Conservation (phyloP, 2,113 vertebrate genomes). For the Asarcornis scutulata region DNA sequence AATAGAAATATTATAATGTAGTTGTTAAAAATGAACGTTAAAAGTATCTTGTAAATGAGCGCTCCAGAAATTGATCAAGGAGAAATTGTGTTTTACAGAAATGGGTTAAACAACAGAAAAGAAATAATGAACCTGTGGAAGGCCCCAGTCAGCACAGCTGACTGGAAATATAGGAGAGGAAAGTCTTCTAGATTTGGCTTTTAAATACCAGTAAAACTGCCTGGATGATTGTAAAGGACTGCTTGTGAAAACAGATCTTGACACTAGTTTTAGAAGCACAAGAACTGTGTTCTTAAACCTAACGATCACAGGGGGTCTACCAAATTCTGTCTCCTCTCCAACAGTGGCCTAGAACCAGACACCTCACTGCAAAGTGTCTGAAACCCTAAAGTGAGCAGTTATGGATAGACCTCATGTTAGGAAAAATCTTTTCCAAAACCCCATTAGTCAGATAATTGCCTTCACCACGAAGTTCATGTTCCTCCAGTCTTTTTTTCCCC, state of each 20-base stretch:
- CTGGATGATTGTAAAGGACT: not conserved
- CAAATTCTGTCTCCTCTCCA: not conserved
- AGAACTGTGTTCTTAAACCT: not conserved
- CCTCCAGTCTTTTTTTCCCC: not conserved
- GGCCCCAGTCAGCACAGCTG: not conserved
- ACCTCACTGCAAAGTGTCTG: not conserved
- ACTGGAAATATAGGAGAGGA: not conserved
- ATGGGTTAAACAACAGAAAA: not conserved
- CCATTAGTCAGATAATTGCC: not conserved
- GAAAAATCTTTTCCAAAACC: not conserved
- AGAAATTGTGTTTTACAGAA: not conserved
- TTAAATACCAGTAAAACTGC: not conserved
- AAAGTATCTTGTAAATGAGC: conserved; percentile 42
- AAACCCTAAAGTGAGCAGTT: not conserved
- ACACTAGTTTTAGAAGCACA: not conserved
- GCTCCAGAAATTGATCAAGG: not conserved
- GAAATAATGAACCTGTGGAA: not conserved
- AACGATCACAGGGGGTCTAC: not conserved
- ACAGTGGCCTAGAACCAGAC: not conserved
- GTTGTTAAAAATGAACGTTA: conserved; percentile 16
- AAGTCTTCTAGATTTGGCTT: not conserved
- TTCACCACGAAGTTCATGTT: not conserved
- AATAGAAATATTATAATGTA: conserved; percentile 18
- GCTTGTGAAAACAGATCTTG: not conserved
- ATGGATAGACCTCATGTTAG: not conserved